Evolutionary conservation across 2,888 invertebrate genomes (phyloP).

Genomic region (Drosophila kuntzei): DNA sequence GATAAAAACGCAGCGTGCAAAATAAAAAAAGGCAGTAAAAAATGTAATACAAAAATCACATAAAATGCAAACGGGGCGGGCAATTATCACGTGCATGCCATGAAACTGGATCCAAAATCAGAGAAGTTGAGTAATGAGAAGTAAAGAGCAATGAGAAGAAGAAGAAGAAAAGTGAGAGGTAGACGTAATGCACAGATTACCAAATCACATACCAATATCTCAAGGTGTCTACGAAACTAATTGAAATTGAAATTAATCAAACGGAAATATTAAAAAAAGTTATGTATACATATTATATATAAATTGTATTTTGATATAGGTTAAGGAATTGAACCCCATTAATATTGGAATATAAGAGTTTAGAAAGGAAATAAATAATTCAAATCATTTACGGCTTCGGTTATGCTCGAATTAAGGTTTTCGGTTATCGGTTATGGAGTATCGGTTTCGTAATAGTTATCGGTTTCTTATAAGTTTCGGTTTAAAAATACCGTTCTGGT

Average conservation of each 20-base stretch:
- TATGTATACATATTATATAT: not conserved
- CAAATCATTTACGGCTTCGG: too few species aligned
- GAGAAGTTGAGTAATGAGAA: not conserved
- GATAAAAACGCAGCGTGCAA: constrained; percentile 38
- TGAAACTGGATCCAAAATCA: constrained; percentile 56
- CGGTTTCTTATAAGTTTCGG: too few species aligned
- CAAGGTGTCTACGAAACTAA: constrained; percentile 14
- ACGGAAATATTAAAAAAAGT: constrained; percentile 2
- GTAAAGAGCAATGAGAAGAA: constrained; percentile 3
- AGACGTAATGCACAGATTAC: constrained; percentile 32
- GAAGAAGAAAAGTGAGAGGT: constrained; percentile 43
- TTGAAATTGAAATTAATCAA: constrained; percentile 11
- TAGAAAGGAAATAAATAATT: too few species aligned
- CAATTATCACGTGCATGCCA: constrained; percentile 76
- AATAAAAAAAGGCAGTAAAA: constrained; percentile 19
- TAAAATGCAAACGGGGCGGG: constrained; percentile 43
- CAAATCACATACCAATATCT: constrained; percentile 35
- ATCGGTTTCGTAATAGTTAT: too few species aligned
- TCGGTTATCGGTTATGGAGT: too few species aligned
- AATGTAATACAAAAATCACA: constrained; percentile 44
- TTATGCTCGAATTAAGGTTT: too few species aligned
- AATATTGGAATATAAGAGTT: not conserved
- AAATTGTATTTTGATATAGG: not conserved
- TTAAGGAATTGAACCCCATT: not conserved
- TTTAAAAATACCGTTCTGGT: too few species aligned